These are phyloP conservation scores for Apodemus speciosus DNA, from an alignment of 2,113 vertebrate species.

Conservation along the genomic window DNA sequence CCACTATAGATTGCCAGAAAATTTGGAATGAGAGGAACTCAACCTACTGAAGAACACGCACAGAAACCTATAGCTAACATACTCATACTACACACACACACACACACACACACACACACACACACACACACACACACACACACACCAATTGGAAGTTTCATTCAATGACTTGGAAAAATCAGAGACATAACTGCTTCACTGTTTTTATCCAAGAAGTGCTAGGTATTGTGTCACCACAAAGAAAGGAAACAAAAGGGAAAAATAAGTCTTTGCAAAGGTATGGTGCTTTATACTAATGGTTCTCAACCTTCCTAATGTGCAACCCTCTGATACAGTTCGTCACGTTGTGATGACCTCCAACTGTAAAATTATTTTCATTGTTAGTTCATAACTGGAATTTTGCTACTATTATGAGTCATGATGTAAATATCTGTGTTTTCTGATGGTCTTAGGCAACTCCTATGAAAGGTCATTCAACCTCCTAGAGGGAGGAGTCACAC, in stretches of 20 bases:
- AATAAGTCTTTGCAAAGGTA: not conserved
- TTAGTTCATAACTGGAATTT: not conserved
- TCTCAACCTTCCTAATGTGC: not conserved
- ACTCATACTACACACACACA: not conserved
- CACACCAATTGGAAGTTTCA: not conserved
- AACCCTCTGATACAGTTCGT: not conserved
- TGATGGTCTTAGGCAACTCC: not conserved
- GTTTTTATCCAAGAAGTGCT: not conserved
- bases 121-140: not conserved
- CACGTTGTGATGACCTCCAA: not conserved
- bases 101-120: not conserved
- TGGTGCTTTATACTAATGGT: not conserved
- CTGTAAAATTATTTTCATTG: not conserved
- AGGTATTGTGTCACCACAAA: not conserved
- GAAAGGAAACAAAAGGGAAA: not conserved
- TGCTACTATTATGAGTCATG: not conserved
- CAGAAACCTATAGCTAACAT: not conserved
- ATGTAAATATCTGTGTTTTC: not conserved
- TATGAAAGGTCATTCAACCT: not conserved
- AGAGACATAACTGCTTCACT: not conserved
- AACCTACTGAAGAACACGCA: not conserved
- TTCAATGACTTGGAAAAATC: not conserved
- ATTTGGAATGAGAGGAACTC: not conserved
- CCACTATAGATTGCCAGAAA: not conserved
- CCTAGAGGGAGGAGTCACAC: not conserved